Conservation (phyloP, 1,140 invertebrate species). For the Solen grandis region DNA sequence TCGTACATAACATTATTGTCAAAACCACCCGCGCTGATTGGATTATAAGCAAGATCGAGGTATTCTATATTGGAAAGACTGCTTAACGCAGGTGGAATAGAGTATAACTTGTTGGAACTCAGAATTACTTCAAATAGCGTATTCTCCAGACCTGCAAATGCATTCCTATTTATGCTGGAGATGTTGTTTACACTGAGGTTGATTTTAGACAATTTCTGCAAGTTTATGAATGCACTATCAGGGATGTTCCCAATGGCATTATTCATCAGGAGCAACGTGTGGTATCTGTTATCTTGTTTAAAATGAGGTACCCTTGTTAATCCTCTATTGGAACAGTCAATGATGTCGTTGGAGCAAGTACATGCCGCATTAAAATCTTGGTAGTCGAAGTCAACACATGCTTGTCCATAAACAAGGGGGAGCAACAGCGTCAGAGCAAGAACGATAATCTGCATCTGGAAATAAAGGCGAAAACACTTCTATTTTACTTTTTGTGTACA, state of each 20-base stretch:
- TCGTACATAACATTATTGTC: conserved; percentile 31
- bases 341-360: conserved; percentile 14
- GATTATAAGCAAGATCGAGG: conserved; percentile 31
- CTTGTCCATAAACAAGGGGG: no score
- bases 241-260: conserved; percentile 22
- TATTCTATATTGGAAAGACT: not conserved
- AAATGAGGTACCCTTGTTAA: conserved; percentile 20
- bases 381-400: no score
- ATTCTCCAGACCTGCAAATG: conserved; percentile 33
- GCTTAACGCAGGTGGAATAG: conserved; percentile 20
- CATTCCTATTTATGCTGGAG: not conserved
- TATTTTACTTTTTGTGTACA: no score
- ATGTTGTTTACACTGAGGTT: conserved; percentile 32
- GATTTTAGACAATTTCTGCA: conserved; percentile 1
- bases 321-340: conserved; percentile 24
- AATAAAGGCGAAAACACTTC: no score
- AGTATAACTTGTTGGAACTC: not conserved
- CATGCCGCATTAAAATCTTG: no score
- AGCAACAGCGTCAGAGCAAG: no score
- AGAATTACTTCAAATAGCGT: not conserved
- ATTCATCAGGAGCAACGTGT: conserved; percentile 25
- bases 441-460: no score
- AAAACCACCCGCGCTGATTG: conserved; percentile 32
- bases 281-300: not conserved
- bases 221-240: conserved; percentile 15